These are phyloP conservation scores for Orbicella faveolata DNA, from an alignment of 64 coral and sea anemone species.

Conservation along the genomic window DNA sequence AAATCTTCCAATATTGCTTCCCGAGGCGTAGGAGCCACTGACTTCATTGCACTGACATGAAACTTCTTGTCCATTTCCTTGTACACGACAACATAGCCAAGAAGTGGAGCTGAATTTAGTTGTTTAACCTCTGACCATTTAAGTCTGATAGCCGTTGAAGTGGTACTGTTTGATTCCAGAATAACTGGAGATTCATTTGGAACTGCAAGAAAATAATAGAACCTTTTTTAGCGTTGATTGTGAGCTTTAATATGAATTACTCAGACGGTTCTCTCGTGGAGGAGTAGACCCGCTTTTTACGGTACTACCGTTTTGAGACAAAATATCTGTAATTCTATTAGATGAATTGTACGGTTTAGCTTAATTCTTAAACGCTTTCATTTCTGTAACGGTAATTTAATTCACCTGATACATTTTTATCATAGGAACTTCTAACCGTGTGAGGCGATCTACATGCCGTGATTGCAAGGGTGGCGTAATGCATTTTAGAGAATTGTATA, in stretches of 20 bases:
- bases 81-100: slow-evolving; percentile 21
- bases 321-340: too few species aligned
- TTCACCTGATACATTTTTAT: too few species aligned
- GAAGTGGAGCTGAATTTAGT: background rate
- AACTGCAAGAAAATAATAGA: background rate
- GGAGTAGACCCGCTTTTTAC: too few species aligned
- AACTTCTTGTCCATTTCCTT: background rate
- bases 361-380: too few species aligned
- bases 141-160: slow-evolving; percentile 25
- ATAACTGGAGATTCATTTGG: slow-evolving; percentile 7
- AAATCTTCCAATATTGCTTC: background rate
- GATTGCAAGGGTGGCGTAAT: too few species aligned
- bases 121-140: slow-evolving; percentile 26
- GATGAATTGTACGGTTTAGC: too few species aligned
- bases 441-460: too few species aligned
- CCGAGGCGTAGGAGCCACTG: background rate
- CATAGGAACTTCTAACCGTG: too few species aligned
- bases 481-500: too few species aligned
- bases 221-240: background rate
- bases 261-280: background rate
- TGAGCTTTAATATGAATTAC: background rate
- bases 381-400: too few species aligned
- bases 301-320: too few species aligned
- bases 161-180: slow-evolving; percentile 15
- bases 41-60: background rate